These are phyloP conservation scores for Eriosoma lanigerum DNA, from an alignment of 1,140 invertebrate species.

Conservation along the genomic window DNA sequence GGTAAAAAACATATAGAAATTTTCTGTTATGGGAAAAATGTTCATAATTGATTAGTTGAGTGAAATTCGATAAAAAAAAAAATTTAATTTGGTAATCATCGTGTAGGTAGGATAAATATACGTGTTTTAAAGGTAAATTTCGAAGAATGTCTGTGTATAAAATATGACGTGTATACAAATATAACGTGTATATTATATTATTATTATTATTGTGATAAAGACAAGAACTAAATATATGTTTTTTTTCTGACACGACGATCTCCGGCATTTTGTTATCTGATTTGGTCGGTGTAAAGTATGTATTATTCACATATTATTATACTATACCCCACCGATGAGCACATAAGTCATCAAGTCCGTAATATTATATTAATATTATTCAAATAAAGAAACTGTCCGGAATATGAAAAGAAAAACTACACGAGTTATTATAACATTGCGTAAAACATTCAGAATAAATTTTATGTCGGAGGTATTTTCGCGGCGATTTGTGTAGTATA, in stretches of 20 bases:
- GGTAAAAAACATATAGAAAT: not conserved
- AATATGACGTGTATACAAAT: not conserved
- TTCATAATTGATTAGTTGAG: slow-evolving; percentile 9
- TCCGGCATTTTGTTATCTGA: slow-evolving; percentile 8
- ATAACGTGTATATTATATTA: too few relatives aligned
- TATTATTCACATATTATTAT: too few relatives aligned
- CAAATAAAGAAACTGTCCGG: too few relatives aligned
- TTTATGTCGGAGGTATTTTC: too few relatives aligned
- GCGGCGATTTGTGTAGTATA: too few relatives aligned
- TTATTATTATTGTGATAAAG: not conserved
- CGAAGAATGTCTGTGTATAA: not conserved
- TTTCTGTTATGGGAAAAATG: not conserved
- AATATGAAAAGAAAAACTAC: too few relatives aligned
- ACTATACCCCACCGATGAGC: too few relatives aligned
- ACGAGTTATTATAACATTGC: too few relatives aligned
- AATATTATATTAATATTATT: too few relatives aligned
- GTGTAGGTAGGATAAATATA: not conserved
- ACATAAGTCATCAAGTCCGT: too few relatives aligned
- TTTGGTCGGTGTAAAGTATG: not conserved
- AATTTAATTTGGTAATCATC: not conserved
- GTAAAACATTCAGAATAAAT: too few relatives aligned
- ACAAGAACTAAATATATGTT: not conserved
- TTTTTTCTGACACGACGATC: not conserved
- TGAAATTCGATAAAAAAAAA: not conserved
- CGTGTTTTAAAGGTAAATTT: not conserved